These are phyloP conservation scores for Pandemis heparana DNA, from an alignment of 2,888 invertebrate genomes.

Conservation along the genomic window DNA sequence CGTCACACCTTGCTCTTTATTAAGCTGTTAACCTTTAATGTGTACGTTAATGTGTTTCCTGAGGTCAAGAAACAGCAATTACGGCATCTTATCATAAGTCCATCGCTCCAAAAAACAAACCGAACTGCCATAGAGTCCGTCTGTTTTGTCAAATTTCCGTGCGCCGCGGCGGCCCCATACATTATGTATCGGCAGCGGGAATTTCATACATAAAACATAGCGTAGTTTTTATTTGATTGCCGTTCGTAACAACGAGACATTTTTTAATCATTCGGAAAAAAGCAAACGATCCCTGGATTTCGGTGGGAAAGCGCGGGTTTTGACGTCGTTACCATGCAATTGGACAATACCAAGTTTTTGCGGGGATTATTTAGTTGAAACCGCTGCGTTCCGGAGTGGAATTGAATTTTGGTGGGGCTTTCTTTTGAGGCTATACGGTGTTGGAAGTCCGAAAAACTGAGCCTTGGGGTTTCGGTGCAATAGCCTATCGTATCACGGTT, in stretches of 20 bases:
- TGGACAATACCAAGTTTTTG: slow-evolving; percentile 72
- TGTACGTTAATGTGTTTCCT: slow-evolving; percentile 3
- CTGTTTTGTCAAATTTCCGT: slow-evolving; percentile 80
- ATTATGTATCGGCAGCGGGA: slow-evolving; percentile 78
- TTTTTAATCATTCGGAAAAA: slow-evolving; percentile 76
- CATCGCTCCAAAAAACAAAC: slow-evolving; percentile 64
- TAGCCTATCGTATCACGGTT: slow-evolving; percentile 46
- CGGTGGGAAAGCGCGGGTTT: slow-evolving; percentile 77
- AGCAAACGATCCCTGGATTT: slow-evolving; percentile 67
- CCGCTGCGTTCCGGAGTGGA: slow-evolving; percentile 60
- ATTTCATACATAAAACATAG: slow-evolving; percentile 83
- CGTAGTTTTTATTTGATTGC: slow-evolving; percentile 84
- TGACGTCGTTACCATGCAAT: slow-evolving; percentile 65
- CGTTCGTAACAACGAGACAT: slow-evolving; percentile 67
- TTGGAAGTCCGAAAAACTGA: background rate
- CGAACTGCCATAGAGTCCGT: slow-evolving; percentile 74
- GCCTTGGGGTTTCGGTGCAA: slow-evolving; percentile 48
- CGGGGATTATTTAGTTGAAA: slow-evolving; percentile 60
- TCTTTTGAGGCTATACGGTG: background rate
- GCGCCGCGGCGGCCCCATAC: slow-evolving; percentile 76
- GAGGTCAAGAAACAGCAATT: slow-evolving; percentile 28
- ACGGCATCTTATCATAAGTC: slow-evolving; percentile 64
- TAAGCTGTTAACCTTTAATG: background rate
- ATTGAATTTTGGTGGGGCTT: slow-evolving; percentile 47
- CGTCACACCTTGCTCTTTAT: background rate